phyloP scores from a whole-genome alignment of 2,113 vertebrate genomes.

The Oceanites oceanicus region DNA sequence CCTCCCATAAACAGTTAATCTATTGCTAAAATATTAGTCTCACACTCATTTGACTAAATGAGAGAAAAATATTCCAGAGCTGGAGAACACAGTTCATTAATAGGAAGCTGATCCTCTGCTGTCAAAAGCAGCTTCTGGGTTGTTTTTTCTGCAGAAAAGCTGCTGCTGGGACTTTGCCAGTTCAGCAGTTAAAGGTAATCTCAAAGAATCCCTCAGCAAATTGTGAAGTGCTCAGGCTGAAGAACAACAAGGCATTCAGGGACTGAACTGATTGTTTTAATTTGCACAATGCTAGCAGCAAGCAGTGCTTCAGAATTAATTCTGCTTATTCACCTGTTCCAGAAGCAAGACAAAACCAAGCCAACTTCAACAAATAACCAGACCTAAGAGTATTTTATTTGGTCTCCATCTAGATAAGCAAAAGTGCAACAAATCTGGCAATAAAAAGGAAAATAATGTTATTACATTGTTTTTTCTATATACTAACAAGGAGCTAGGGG shows the following conservation, averaged over 20 bases:
- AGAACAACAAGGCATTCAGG: background rate
- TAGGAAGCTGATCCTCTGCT: background rate
- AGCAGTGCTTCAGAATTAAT: background rate
- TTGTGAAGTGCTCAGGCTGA: background rate
- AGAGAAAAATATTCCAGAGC: background rate
- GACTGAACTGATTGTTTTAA: slow-evolving; percentile 38
- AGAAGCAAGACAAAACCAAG: background rate
- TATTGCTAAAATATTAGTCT: background rate
- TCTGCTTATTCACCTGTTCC: background rate
- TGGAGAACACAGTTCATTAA: background rate
- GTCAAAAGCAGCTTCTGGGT: background rate
- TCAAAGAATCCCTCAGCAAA: slow-evolving; percentile 46
- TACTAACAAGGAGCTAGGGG: background rate
- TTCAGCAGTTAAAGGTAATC: slow-evolving; percentile 44
- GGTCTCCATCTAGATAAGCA: background rate
- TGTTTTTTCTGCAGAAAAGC: background rate
- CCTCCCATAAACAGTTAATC: background rate
- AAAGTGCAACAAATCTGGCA: background rate
- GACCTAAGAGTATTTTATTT: background rate
- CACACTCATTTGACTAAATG: background rate
- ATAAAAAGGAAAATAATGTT: background rate
- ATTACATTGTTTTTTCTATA: background rate
- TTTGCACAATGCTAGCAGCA: slow-evolving; percentile 8
- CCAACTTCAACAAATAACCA: background rate
- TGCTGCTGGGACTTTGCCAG: slow-evolving; percentile 4